Evolutionary conservation across 1,140 invertebrate genomes (phyloP).

Genomic region (Bacillus rossius): DNA sequence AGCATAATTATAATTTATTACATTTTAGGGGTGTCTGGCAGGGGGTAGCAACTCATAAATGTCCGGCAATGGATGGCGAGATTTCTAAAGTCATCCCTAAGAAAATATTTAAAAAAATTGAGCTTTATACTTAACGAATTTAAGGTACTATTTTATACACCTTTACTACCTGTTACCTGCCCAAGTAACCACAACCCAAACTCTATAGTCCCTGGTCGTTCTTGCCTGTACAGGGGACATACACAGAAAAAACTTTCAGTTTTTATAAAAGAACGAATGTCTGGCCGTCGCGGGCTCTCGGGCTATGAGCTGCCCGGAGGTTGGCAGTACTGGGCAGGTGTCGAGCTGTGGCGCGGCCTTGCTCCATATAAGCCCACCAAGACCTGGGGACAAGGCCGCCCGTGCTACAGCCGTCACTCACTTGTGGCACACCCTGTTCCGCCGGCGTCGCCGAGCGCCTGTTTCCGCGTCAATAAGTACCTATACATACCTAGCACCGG

Average conservation of each 20-base stretch:
- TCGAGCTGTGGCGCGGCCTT: too few relatives aligned
- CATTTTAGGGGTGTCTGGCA: constrained; percentile 24
- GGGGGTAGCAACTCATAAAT: constrained; percentile 19
- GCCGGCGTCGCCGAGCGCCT: too few relatives aligned
- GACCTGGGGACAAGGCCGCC: too few relatives aligned
- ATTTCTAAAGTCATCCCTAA: constrained; percentile 21
- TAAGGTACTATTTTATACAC: constrained; percentile 19
- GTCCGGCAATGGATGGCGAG: constrained; percentile 23
- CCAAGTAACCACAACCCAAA: constrained; percentile 13
- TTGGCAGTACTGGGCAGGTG: too few relatives aligned
- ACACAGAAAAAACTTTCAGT: constrained; percentile 20
- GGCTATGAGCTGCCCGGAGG: too few relatives aligned
- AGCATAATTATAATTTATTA: constrained; percentile 25
- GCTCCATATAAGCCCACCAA: too few relatives aligned
- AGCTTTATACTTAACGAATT: constrained; percentile 19
- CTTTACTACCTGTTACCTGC: constrained; percentile 9
- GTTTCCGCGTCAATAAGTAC: too few relatives aligned
- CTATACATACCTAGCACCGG: too few relatives aligned
- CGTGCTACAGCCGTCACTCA: too few relatives aligned
- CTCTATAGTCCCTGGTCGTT: constrained; percentile 14
- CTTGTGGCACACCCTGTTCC: too few relatives aligned
- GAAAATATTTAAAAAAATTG: constrained; percentile 16
- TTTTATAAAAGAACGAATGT: constrained; percentile 20
- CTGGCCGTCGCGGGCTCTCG: constrained; percentile 18
- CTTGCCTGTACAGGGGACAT: constrained; percentile 17